Base-by-base conservation (phyloP, 2,888 invertebrate genomes). In the Cephus pulcher region DNA sequence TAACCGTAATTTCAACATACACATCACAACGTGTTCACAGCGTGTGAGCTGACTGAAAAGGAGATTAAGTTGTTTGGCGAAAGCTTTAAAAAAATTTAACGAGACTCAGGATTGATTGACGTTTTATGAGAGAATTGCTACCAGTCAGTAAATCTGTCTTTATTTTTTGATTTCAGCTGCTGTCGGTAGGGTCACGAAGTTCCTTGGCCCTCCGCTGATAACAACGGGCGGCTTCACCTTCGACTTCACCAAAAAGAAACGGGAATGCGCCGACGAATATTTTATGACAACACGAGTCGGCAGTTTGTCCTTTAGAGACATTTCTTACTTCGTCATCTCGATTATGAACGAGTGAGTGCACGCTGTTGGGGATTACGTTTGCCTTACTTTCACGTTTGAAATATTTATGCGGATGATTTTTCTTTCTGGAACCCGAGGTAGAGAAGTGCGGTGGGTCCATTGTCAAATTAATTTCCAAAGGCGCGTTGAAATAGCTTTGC, bases 171-270 rank as follows among this genome's bases (percentile, higher is more conserved):
- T 93, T 93, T 74, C 93, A 97, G 97, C 97, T 30, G 95, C 95
- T 11, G 96, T 97, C 35, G 96, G 95, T 12, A 93, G 97, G 71
- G 94, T 96, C 80, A 94, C 95, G 35, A 97, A 96, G 91, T 97
- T 96, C 89, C 93, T 96, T 30, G 95, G 95, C 68, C 93, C 93
- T 37, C 97, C 97, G 0, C 91, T 97, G 23, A 93, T 98, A 76
- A 96, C 97, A 0, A 95, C 96, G 0, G 97, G 97, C 0, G 97
- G 96, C 0, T 95, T 96, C 80, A 95, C 96, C 0, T 95, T 93
- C 85, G 97, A 97, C 91, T 97, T 97, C 89, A 95, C 95, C 37
- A 92, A 93, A 76, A 93, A 94, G 32, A 97, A 97, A 89, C 95
- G 93, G 1, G 92, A 92, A 3, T 96, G 95, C 85, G 91, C 93